A percentile compares a stretch with the other conserved stretches of the same genome.
These are phyloP conservation scores for Salvelinus sp. DNA, from an alignment of 2,113 vertebrate genomes.

Conservation along the genomic window DNA sequence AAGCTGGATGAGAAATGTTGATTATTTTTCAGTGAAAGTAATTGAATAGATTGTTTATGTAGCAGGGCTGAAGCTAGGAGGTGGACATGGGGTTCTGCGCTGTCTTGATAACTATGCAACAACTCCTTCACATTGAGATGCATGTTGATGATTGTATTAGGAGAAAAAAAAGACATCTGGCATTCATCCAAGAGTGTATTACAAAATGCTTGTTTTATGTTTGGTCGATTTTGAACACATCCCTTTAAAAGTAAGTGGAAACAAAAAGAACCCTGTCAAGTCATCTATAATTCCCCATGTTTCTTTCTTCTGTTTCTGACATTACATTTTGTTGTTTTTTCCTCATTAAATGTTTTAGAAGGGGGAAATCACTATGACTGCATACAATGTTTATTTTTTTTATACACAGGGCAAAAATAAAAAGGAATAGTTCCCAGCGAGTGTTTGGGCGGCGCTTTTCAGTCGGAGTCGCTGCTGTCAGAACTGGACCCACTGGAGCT, in stretches of 20 bases:
- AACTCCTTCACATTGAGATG: background rate
- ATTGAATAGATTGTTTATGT: background rate
- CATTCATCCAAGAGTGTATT: constrained; percentile 14
- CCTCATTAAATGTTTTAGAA: constrained; percentile 41
- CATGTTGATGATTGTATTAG: background rate
- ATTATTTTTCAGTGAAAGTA: background rate
- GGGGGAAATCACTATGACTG: constrained; percentile 39
- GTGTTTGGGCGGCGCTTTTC: constrained; percentile 15
- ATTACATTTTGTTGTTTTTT: constrained; percentile 8
- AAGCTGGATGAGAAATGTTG: background rate
- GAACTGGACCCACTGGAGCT: constrained; percentile 86
- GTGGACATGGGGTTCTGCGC: background rate
- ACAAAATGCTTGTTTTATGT: constrained; percentile 12
- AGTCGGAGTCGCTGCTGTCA: constrained; percentile 85
- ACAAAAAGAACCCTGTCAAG: constrained; percentile 9
- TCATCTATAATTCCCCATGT: constrained; percentile 3
- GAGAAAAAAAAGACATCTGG: constrained; percentile 17
- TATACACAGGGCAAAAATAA: background rate
- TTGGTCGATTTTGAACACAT: constrained; percentile 29
- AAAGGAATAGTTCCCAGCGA: background rate
- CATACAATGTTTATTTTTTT: constrained; percentile 30
- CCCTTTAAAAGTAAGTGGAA: constrained; percentile 23
- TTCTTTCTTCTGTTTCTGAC: constrained; percentile 28
- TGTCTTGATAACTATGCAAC: background rate
- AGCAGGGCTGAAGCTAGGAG: background rate